These are phyloP conservation scores for Rhinolophus sinicus DNA, from an alignment of 2,113 vertebrate genomes.

Conservation along the genomic window DNA sequence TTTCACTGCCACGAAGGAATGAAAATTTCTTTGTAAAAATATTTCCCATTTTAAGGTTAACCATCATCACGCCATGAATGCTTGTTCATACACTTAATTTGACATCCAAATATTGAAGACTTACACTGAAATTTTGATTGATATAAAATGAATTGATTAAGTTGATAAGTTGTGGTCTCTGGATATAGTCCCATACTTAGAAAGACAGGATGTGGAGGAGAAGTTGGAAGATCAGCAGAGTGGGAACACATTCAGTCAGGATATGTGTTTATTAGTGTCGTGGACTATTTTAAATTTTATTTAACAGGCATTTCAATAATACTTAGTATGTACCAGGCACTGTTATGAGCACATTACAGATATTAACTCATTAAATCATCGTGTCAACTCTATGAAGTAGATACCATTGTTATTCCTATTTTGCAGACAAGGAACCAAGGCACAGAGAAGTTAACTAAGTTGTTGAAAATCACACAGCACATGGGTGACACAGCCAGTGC, in stretches of 20 bases:
- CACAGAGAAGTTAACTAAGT: background rate
- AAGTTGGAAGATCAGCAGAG: background rate
- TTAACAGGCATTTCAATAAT: background rate
- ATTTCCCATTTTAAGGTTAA: constrained; percentile 33
- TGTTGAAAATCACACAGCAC: background rate
- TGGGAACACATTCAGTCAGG: background rate
- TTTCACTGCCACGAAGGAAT: constrained; percentile 7
- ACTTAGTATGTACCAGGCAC: background rate
- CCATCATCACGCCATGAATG: background rate
- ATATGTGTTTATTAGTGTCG: background rate
- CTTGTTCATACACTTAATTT: constrained; percentile 55
- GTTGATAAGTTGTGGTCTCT: background rate
- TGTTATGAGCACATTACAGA: background rate
- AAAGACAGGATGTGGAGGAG: background rate
- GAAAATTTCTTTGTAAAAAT: constrained; percentile 50
- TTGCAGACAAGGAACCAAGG: background rate
- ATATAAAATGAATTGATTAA: constrained; percentile 10
- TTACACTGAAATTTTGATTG: background rate
- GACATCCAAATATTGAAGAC: constrained; percentile 24
- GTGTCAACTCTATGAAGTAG: background rate
- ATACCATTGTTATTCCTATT: background rate
- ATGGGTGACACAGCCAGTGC: background rate
- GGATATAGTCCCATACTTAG: background rate
- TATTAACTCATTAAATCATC: background rate
- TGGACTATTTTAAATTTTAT: background rate